Evolutionary conservation across 2,113 vertebrate genomes (phyloP).

Genomic region (Rhineura floridana): DNA sequence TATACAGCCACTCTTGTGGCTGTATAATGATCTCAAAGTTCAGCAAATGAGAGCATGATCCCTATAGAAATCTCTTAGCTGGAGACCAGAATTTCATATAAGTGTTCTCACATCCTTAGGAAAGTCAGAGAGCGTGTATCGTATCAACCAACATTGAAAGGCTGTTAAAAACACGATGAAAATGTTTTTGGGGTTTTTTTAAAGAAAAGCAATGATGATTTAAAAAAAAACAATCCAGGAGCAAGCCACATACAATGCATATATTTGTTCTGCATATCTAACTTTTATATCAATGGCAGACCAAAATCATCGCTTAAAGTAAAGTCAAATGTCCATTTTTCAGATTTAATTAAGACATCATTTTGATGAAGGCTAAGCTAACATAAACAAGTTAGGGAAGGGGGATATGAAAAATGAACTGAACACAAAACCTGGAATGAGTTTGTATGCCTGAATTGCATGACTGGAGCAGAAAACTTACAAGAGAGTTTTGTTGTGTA

Average conservation of each 20-base stretch:
- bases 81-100: background rate
- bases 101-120: background rate
- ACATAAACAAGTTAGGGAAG: constrained; percentile 71
- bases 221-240: constrained; percentile 36
- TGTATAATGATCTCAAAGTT: no score
- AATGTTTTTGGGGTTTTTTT: background rate
- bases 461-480: constrained; percentile 55
- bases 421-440: constrained; percentile 71
- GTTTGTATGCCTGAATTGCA: constrained; percentile 57
- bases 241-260: constrained; percentile 27
- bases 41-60: background rate
- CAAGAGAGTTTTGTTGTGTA: constrained; percentile 55
- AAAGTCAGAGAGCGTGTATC: background rate
- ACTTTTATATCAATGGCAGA: constrained; percentile 52
- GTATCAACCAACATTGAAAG: background rate
- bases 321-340: constrained; percentile 73
- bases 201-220: constrained; percentile 31
- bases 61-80: background rate
- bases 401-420: constrained; percentile 67
- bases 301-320: constrained; percentile 70
- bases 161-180: constrained; percentile 27
- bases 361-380: constrained; percentile 70
- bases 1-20: no score
- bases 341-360: constrained; percentile 75
- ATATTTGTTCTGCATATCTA: constrained; percentile 56